Conservation (phyloP, 2,888 invertebrate genomes). For the Entomobrya multifasciata region DNA sequence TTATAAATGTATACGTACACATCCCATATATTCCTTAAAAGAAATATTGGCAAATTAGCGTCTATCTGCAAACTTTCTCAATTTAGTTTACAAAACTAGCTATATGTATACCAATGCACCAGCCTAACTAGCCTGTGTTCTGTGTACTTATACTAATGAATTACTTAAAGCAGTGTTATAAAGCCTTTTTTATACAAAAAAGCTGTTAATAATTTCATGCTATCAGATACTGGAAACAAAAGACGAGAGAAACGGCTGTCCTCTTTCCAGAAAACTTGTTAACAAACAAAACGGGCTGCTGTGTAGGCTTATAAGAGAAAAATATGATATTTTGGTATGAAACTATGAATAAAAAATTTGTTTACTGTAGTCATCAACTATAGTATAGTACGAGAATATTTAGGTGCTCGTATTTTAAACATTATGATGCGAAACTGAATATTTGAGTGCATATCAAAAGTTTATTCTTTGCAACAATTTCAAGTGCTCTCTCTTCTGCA, state of each 20-base stretch:
- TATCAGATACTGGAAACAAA: not conserved
- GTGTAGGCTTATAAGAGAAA: too few species aligned
- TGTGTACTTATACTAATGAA: not conserved
- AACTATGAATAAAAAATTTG: too few species aligned
- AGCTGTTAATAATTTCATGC: conserved; percentile 25
- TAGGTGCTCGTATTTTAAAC: conserved; percentile 1
- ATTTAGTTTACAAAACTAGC: too few species aligned
- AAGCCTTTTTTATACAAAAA: conserved; percentile 15
- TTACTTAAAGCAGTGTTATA: not conserved
- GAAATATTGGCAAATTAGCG: too few species aligned
- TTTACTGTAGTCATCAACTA: too few species aligned
- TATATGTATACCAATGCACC: too few species aligned
- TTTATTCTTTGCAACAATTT: conserved; percentile 3
- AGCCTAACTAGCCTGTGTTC: not conserved
- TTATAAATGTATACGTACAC: too few species aligned
- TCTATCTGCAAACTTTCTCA: not conserved
- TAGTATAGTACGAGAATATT: too few species aligned
- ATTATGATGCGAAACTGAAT: not conserved
- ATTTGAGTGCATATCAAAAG: not conserved
- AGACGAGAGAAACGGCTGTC: not conserved
- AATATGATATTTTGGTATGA: too few species aligned
- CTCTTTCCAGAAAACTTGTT: conserved; percentile 27
- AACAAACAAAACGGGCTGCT: conserved; percentile 18
- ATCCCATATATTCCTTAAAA: too few species aligned
- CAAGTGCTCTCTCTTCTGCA: not conserved